These are phyloP conservation scores for Protonibea diacanthus DNA, from an alignment of 2,797 vertebrate genomes.

Conservation along the genomic window DNA sequence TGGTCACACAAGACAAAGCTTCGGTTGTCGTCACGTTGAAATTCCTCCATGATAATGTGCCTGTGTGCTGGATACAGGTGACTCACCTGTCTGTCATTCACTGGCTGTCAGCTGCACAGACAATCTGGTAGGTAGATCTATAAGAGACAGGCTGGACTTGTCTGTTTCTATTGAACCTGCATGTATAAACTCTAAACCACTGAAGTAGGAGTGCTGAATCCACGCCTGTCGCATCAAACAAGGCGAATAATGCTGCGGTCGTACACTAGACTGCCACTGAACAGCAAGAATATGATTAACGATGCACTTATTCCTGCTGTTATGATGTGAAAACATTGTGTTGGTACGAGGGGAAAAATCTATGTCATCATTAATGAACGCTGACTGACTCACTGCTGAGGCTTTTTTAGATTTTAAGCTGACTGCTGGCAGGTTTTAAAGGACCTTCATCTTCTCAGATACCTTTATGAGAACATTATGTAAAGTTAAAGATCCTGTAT, in stretches of 20 bases:
- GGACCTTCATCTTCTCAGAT: not conserved
- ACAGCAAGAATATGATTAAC: constrained; percentile 1
- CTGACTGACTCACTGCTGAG: constrained; percentile 54
- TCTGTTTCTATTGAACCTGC: constrained; percentile 20
- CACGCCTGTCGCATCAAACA: not conserved
- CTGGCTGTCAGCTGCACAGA: constrained; percentile 30
- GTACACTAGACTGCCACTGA: not conserved
- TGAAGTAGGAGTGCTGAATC: not conserved
- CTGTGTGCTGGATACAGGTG: constrained; percentile 37
- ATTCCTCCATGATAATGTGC: constrained; percentile 24
- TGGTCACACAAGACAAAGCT: constrained; percentile 15
- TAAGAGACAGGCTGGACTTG: constrained; percentile 8
- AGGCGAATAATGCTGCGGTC: not conserved
- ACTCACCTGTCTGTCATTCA: constrained; percentile 53
- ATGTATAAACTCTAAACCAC: not conserved
- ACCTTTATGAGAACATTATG: constrained; percentile 3
- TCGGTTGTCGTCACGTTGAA: constrained; percentile 17
- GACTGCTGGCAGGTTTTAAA: not conserved
- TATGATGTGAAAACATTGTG: constrained; percentile 31
- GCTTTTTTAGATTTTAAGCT: constrained; percentile 21
- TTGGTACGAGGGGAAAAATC: constrained; percentile 16
- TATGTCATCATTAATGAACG: constrained; percentile 34
- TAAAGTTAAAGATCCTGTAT: not conserved
- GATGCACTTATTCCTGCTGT: constrained; percentile 19
- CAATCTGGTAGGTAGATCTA: constrained; percentile 28